A percentile compares a stretch with the other conserved stretches of the same genome.
phyloP scores from a whole-genome alignment of 2,888 invertebrate species.

The Melikaiella ostensackeni region DNA sequence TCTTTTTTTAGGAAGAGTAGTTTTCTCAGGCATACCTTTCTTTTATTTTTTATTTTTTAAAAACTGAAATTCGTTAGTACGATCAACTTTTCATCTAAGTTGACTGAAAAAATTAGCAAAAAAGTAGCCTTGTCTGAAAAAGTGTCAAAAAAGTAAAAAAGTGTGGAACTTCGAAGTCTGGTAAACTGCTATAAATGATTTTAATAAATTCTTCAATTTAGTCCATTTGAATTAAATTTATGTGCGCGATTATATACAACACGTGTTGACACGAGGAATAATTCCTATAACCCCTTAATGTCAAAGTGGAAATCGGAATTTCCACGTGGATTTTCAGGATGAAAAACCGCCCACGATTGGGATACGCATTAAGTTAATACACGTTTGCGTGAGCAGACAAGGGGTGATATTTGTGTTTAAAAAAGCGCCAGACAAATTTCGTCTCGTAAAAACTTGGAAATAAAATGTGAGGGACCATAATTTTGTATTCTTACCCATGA shows the following conservation, averaged over 20 bases:
- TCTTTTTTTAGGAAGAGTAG: too few relatives aligned
- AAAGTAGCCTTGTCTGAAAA: too few relatives aligned
- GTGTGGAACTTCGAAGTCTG: too few relatives aligned
- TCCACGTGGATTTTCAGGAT: constrained; percentile 25
- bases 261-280: neutral
- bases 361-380: constrained; percentile 4
- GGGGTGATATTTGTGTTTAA: neutral
- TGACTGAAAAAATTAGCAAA: too few relatives aligned
- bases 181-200: too few relatives aligned
- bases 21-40: too few relatives aligned
- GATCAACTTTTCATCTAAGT: too few relatives aligned
- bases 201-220: too few relatives aligned
- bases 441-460: neutral
- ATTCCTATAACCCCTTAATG: constrained; percentile 21
- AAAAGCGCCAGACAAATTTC: neutral
- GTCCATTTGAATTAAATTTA: neutral
- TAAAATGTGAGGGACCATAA: neutral
- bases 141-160: too few relatives aligned
- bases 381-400: neutral
- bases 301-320: constrained; percentile 27
- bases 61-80: too few relatives aligned
- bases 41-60: too few relatives aligned
- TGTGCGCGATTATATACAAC: neutral
- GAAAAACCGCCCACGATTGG: constrained; percentile 18
- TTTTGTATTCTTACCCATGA: neutral